A percentile compares a stretch with the other conserved stretches of the same genome.
Conservation (phyloP, 2,113 vertebrate species). For the Seriola rivoliana region DNA sequence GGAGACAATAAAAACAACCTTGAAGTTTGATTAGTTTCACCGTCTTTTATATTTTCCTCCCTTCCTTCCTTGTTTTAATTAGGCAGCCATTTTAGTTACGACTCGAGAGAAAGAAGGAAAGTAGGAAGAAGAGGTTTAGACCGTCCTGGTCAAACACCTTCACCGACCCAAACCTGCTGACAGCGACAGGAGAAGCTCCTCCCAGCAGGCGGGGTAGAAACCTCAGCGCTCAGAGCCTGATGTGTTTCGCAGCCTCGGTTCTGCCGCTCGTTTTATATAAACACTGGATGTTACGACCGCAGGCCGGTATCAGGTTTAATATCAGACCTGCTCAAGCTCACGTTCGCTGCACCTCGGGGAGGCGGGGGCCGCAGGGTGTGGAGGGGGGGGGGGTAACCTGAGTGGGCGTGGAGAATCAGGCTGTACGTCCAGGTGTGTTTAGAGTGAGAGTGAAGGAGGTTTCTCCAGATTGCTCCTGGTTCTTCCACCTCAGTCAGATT, state of each 20-base stretch:
- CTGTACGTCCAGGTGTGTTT: slow-evolving; percentile 54
- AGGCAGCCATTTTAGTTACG: too few species aligned
- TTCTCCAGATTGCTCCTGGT: neutral
- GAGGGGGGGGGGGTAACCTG: slow-evolving; percentile 51
- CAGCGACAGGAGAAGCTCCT: neutral
- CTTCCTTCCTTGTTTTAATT: too few species aligned
- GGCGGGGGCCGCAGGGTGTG: neutral
- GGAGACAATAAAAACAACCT: too few species aligned
- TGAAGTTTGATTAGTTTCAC: too few species aligned
- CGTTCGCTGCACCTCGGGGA: slow-evolving; percentile 55
- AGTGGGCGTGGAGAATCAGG: slow-evolving; percentile 74
- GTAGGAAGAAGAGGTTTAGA: too few species aligned
- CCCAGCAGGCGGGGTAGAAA: slow-evolving; percentile 32
- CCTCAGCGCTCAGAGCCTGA: slow-evolving; percentile 27
- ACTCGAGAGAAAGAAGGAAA: too few species aligned
- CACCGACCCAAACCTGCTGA: neutral
- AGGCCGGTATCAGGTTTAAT: slow-evolving; percentile 75
- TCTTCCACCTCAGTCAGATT: neutral
- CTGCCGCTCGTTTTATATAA: slow-evolving; percentile 59
- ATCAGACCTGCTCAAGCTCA: slow-evolving; percentile 58
- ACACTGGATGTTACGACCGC: slow-evolving; percentile 44
- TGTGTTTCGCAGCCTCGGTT: slow-evolving; percentile 59
- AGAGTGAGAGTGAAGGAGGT: neutral
- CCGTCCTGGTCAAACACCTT: neutral
- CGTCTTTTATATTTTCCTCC: too few species aligned